Evolutionary conservation across 1,140 invertebrate species (phyloP).

Genomic region (Procambarus clarkii): DNA sequence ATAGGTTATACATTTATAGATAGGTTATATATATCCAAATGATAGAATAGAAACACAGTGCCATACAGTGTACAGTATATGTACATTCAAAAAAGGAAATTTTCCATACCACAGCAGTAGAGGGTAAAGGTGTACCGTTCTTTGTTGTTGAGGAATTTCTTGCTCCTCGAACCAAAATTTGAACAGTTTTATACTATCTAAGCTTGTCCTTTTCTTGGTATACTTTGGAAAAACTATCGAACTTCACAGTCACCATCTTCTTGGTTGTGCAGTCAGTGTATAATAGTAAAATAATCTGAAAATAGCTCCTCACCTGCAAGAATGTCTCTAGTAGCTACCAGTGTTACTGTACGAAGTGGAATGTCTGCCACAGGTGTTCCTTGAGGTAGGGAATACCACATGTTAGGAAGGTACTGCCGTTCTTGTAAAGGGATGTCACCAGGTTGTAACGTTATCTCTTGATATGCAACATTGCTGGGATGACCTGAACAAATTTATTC

Average conservation of each 20-base stretch:
- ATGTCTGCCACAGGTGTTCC: constrained; percentile 22
- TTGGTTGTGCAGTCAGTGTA: constrained; percentile 12
- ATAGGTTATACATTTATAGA: no score
- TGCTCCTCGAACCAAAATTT: no score
- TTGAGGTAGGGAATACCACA: constrained; percentile 63
- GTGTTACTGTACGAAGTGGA: constrained; percentile 62
- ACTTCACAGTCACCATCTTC: not conserved
- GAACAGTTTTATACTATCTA: no score
- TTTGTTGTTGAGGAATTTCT: no score
- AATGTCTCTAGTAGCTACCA: constrained; percentile 69
- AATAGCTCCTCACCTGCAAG: constrained; percentile 62
- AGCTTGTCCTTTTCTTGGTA: no score
- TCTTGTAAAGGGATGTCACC: constrained; percentile 35
- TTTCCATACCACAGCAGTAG: no score
- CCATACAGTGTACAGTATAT: no score
- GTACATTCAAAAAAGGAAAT: no score
- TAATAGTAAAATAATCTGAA: constrained; percentile 72
- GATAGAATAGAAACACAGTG: no score
- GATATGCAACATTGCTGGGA: constrained; percentile 72
- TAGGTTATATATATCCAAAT: no score
- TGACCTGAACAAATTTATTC: constrained; percentile 36
- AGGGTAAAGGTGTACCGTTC: no score
- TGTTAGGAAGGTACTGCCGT: constrained; percentile 66
- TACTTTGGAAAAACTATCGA: no score
- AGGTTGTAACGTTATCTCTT: constrained; percentile 64